A percentile compares a stretch with the other conserved stretches of the same genome.
These are phyloP conservation scores for Agrochola litura DNA, from an alignment of 2,888 invertebrate genomes.

Conservation along the genomic window DNA sequence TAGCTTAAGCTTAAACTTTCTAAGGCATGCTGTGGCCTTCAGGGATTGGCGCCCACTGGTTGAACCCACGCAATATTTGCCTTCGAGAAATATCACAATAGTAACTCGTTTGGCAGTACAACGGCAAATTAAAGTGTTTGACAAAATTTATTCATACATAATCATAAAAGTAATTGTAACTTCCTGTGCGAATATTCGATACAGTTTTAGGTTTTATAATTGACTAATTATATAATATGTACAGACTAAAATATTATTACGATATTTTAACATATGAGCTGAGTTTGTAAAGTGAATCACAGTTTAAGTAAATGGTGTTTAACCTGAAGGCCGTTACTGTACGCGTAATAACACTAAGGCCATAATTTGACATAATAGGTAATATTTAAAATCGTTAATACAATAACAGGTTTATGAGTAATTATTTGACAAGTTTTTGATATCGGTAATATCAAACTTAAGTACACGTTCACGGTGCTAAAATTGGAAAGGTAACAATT, in stretches of 20 bases:
- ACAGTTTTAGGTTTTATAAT: conserved; percentile 74
- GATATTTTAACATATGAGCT: conserved; percentile 78
- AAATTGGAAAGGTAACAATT: conserved; percentile 59
- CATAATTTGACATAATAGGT: conserved; percentile 71
- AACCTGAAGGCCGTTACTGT: conserved; percentile 81
- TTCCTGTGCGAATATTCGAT: conserved; percentile 76
- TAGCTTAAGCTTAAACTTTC: conserved; percentile 28
- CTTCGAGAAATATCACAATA: conserved; percentile 58
- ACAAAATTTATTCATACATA: conserved; percentile 66
- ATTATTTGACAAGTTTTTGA: conserved; percentile 66
- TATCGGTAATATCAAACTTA: conserved; percentile 81
- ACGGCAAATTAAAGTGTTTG: conserved; percentile 62
- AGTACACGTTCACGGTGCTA: conserved; percentile 80
- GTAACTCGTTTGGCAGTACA: conserved; percentile 65
- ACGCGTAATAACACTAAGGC: conserved; percentile 80
- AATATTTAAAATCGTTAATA: conserved; percentile 76
- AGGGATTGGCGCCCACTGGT: conserved; percentile 1
- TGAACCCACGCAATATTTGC: conserved; percentile 38
- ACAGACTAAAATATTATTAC: conserved; percentile 73
- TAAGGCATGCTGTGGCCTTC: conserved; percentile 24
- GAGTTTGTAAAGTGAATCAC: conserved; percentile 88
- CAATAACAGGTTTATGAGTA: conserved; percentile 70
- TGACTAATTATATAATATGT: conserved; percentile 76
- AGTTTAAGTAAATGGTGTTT: conserved; percentile 86
- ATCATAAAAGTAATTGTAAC: conserved; percentile 70